These are phyloP conservation scores for Indri indri DNA, from an alignment of 2,113 vertebrate species.

Conservation along the genomic window DNA sequence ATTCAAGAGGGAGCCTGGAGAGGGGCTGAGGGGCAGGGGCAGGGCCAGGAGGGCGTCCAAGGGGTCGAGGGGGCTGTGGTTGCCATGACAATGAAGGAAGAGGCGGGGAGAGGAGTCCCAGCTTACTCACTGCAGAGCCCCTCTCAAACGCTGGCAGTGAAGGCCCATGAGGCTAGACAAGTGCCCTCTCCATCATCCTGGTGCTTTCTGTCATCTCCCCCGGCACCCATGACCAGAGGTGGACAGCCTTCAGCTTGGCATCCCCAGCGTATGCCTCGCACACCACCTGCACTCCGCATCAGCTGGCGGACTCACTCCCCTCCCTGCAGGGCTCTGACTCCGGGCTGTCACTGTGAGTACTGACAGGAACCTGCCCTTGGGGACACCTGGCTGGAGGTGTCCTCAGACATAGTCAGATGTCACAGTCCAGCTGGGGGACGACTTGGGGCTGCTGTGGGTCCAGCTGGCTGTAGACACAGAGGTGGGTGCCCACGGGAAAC, in stretches of 20 bases:
- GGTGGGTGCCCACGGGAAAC: conserved; percentile 88
- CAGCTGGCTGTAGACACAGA: conserved; percentile 90
- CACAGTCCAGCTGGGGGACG: conserved; percentile 86
- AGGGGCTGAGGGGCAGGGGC: conserved; percentile 91
- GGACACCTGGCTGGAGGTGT: conserved; percentile 87
- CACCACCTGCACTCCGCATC: rapidly evolving
- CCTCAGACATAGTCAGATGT: conserved; percentile 43
- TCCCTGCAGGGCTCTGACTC: background rate
- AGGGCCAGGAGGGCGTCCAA: no score
- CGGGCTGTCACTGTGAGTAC: conserved; percentile 75
- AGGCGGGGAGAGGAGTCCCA: background rate
- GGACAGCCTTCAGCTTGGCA: background rate
- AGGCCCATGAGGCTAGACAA: background rate
- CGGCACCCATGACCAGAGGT: no score
- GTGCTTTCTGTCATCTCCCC: background rate
- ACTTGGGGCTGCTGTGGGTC: conserved; percentile 89
- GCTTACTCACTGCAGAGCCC: no score
- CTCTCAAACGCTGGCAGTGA: background rate
- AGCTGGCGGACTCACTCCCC: background rate
- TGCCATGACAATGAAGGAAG: background rate
- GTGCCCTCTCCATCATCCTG: background rate
- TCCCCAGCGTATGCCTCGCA: background rate
- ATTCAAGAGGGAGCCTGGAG: conserved; percentile 88
- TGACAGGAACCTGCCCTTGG: conserved; percentile 86
- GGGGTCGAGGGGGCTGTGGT: background rate